Percentiles rank a stretch among this genome's conserved stretches.
phyloP scores from a whole-genome alignment of 1,140 invertebrate genomes.

The Agraylea sexmaculata region DNA sequence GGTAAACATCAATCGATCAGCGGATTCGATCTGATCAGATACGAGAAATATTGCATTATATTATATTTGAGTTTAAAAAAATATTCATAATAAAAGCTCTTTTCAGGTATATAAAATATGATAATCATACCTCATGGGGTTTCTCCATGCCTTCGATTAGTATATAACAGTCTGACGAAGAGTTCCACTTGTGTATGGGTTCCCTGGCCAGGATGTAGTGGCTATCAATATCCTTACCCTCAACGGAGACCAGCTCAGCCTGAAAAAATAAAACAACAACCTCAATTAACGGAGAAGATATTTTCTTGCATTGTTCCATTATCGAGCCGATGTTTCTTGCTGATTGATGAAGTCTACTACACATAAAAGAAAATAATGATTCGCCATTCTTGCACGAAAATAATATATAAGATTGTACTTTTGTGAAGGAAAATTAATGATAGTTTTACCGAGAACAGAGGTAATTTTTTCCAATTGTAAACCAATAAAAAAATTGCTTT shows the following conservation, averaged over 20 bases:
- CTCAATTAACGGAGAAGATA: too few species aligned
- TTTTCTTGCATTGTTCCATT: too few species aligned
- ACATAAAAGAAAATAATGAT: too few species aligned
- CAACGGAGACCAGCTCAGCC: constrained; percentile 53
- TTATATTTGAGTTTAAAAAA: not conserved
- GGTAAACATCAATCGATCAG: not conserved
- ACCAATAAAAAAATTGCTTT: too few species aligned
- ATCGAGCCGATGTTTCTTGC: too few species aligned
- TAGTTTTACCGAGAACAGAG: too few species aligned
- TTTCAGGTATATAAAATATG: not conserved
- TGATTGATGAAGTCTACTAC: too few species aligned
- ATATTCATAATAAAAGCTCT: not conserved
- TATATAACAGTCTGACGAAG: constrained; percentile 49
- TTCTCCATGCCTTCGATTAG: constrained; percentile 49
- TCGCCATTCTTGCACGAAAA: too few species aligned
- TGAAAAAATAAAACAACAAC: constrained; percentile 30
- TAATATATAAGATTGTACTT: too few species aligned
- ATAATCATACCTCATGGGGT: constrained; percentile 40
- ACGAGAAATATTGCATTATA: constrained; percentile 1
- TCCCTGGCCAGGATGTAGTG: constrained; percentile 54
- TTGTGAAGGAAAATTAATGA: too few species aligned
- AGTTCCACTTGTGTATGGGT: constrained; percentile 50
- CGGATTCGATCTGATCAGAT: not conserved
- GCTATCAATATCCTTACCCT: constrained; percentile 53
- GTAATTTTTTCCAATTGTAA: too few species aligned